These are phyloP conservation scores for Syrphus vitripennis DNA, from an alignment of 2,888 invertebrate species.

Conservation along the genomic window DNA sequence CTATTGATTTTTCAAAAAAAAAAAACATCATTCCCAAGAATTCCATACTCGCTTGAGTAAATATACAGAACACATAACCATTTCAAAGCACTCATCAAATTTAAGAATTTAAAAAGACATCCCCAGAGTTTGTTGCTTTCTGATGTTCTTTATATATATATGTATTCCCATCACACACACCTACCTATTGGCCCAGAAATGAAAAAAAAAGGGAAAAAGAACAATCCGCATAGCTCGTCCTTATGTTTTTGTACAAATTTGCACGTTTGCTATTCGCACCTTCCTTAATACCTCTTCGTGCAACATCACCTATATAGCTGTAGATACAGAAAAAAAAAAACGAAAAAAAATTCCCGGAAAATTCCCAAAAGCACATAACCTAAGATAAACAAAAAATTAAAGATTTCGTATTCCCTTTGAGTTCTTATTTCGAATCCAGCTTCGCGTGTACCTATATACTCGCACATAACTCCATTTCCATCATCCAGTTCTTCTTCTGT, in stretches of 20 bases:
- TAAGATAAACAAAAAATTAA: constrained; percentile 14
- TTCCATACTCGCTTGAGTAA: neutral
- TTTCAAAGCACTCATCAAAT: neutral
- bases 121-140: neutral
- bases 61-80: no score
- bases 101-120: neutral
- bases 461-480: neutral
- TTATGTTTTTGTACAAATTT: constrained; percentile 35
- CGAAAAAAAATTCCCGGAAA: constrained; percentile 44
- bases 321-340: constrained; percentile 3
- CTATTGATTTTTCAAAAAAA: neutral
- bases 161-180: neutral
- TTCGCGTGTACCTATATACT: constrained; percentile 3
- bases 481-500: neutral
- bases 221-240: neutral
- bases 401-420: constrained; percentile 64
- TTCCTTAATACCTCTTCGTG: constrained; percentile 5
- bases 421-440: constrained; percentile 41
- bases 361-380: constrained; percentile 36
- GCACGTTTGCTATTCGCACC: constrained; percentile 57
- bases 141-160: neutral
- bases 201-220: neutral
- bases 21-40: no score
- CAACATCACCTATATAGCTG: constrained; percentile 19
- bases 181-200: neutral